A percentile compares a stretch with the other conserved stretches of the same genome.
phyloP scores from a whole-genome alignment of 2,797 vertebrate genomes.

The Brotogeris chrysoptera region DNA sequence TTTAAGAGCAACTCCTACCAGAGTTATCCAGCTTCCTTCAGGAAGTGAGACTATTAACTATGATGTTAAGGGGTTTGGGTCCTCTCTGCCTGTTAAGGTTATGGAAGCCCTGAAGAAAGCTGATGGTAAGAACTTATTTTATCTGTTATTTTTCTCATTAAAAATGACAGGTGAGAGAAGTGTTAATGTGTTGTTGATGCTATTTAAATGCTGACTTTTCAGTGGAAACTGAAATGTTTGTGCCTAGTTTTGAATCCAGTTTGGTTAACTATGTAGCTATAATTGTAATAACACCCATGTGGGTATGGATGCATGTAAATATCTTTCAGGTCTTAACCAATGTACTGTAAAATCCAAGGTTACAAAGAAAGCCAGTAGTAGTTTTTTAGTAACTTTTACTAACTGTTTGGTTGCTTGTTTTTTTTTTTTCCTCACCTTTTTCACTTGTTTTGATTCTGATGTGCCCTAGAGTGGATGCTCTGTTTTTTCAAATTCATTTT shows the following conservation, averaged over 20 bases:
- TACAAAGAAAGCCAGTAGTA: background rate
- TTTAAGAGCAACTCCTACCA: constrained; percentile 85
- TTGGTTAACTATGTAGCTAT: background rate
- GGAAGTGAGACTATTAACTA: constrained; percentile 84
- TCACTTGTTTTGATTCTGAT: background rate
- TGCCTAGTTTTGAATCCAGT: background rate
- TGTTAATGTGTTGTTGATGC: background rate
- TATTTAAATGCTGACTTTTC: background rate
- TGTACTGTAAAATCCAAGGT: background rate
- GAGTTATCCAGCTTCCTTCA: constrained; percentile 79
- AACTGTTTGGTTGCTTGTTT: background rate
- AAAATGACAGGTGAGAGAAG: background rate
- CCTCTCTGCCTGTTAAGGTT: constrained; percentile 92
- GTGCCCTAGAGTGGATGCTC: background rate
- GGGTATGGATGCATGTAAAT: background rate
- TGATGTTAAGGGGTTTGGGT: constrained; percentile 91
- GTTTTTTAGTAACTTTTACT: background rate
- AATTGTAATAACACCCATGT: background rate
- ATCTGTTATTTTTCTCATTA: background rate
- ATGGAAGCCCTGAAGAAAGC: constrained; percentile 91
- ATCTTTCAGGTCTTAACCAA: background rate
- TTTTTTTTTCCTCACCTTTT: background rate
- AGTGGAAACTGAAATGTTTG: background rate
- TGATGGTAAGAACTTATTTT: constrained; percentile 76
- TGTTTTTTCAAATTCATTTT: background rate